Evolutionary conservation across 1,140 invertebrate species (phyloP), one percentile per base, ranked within the genome.

Genomic region (Rhyacophila brunnea): DNA sequence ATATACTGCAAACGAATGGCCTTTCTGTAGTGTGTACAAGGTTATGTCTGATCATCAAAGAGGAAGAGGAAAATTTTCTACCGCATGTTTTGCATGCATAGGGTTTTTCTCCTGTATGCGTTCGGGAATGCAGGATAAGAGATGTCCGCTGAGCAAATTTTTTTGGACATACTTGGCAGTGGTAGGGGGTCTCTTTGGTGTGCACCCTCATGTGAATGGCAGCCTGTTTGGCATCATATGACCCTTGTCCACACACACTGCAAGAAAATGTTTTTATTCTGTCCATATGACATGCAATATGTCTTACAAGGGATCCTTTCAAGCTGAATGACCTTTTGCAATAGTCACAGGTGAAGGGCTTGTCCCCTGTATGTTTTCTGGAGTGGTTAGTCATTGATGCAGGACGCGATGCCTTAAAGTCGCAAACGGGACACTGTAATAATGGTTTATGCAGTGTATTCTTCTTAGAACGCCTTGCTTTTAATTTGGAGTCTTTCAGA

Each of bases 71-170:
- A 68, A 88, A 89, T 10, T 82, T 78, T 68, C 87, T 87, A 5
- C 79, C 73, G 70, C 86, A 88, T 2, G 80, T 80, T 1, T 77
- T 75, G 56, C 86, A 88, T 1, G 81, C 73, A 64, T 83, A 87
- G 0, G 86, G 86, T 17, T 83, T 74, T 64, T 87, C 87, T 6
- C 90, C 90, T 4, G 86, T 90, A 68, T 93, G 89, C 14, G 85
- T 87, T 23, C 87, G 76, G 42, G 83, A 79, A 66, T 91, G 89
- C 13, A 53, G 36, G 2, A 32, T 50, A 6, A 66, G 43, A 2
- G 60, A 53, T 1, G 51, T 23, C 11, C 52, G 56, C 28, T 66
- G 59, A 6, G 60, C 7, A 20, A 66, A 66, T 6, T 28, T 44
- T 11, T 20, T 52, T 2, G 18, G 13, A 35, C 64, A 66, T 15